phyloP scores from a whole-genome alignment of 2,888 invertebrate species.

The Limenitis camilla region DNA sequence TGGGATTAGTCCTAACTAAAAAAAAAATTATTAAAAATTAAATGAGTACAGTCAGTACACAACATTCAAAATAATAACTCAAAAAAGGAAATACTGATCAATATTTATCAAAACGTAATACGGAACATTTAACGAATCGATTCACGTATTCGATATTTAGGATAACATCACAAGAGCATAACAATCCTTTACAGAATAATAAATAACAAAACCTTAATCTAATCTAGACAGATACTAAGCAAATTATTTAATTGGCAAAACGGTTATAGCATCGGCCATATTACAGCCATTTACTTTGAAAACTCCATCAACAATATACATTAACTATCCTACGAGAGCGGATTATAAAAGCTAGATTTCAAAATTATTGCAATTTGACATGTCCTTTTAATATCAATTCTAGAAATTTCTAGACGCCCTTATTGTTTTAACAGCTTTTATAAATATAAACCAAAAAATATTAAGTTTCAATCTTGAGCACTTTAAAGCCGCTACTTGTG shows the following conservation, averaged over 20 bases:
- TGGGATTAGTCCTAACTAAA: no score
- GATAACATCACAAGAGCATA: slow-evolving; percentile 52
- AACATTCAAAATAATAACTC: no score
- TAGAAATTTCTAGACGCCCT: slow-evolving; percentile 5
- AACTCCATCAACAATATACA: slow-evolving; percentile 22
- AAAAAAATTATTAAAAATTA: no score
- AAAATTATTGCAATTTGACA: slow-evolving; percentile 46
- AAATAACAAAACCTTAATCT: slow-evolving; percentile 71
- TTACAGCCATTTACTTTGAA: slow-evolving; percentile 22
- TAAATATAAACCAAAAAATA: no score
- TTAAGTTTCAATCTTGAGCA: no score
- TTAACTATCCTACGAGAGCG: slow-evolving; percentile 49
- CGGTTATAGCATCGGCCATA: slow-evolving; percentile 13
- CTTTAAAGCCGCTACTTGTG: no score
- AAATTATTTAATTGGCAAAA: slow-evolving; percentile 57
- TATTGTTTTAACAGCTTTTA: no score
- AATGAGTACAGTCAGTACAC: no score
- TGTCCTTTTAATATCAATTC: slow-evolving; percentile 31
- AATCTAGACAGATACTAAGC: slow-evolving; percentile 63
- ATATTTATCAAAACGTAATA: not conserved
- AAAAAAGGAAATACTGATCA: slow-evolving; percentile 1
- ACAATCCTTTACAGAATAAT: slow-evolving; percentile 67
- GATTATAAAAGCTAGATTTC: slow-evolving; percentile 60
- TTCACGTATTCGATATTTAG: slow-evolving; percentile 32
- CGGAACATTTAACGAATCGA: not conserved